These are phyloP conservation scores for Hiodon alosoides DNA, from an alignment of 2,113 vertebrate species.

Conservation along the genomic window DNA sequence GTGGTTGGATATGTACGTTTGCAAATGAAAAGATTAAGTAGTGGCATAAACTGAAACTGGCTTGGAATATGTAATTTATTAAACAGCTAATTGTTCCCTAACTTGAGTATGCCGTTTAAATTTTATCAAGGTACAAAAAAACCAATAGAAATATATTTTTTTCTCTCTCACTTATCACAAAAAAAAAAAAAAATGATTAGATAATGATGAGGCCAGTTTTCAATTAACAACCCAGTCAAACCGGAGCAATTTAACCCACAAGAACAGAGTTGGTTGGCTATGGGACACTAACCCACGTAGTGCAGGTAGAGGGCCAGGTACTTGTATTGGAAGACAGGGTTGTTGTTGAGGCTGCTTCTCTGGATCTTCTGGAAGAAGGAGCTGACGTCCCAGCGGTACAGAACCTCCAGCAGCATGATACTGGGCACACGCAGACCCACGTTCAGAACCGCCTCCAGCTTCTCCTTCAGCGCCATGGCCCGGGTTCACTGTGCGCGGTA, in stretches of 20 bases:
- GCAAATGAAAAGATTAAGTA: too few relatives aligned
- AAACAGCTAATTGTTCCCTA: too few relatives aligned
- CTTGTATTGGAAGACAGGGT: constrained; percentile 96
- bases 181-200: background rate
- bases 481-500: constrained; percentile 47
- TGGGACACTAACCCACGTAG: constrained; percentile 83
- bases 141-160: too few relatives aligned
- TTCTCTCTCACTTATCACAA: background rate
- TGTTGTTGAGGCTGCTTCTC: constrained; percentile 91
- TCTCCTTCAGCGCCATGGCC: constrained; percentile 86
- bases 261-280: background rate
- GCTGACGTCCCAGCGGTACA: constrained; percentile 97
- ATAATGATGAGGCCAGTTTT: background rate
- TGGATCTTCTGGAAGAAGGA: constrained; percentile 99
- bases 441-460: constrained; percentile 89
- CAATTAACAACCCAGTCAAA: too few relatives aligned
- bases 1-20: too few relatives aligned
- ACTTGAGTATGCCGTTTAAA: too few relatives aligned
- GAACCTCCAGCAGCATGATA: constrained; percentile 95
- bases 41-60: too few relatives aligned
- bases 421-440: constrained; percentile 94
- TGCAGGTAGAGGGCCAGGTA: constrained; percentile 98
- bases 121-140: too few relatives aligned
- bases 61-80: too few relatives aligned
- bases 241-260: background rate